Conservation (phyloP, 1,140 invertebrate genomes). For the Drosophila tropicalis region DNA sequence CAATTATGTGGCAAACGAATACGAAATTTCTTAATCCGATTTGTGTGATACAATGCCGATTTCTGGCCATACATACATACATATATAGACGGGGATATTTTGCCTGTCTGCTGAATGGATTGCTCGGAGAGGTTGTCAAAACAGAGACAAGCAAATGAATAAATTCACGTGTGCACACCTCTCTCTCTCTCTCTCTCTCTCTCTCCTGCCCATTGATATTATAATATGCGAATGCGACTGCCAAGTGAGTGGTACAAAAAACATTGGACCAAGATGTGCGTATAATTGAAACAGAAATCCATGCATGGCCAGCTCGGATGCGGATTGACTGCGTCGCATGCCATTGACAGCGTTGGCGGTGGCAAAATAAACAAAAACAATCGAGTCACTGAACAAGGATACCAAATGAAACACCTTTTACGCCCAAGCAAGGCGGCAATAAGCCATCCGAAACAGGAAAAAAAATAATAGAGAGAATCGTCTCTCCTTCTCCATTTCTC, state of each 20-base stretch:
- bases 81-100: conserved; percentile 2
- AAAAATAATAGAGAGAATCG: neutral
- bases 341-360: conserved; percentile 46
- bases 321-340: conserved; percentile 58
- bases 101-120: conserved; percentile 31
- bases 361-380: conserved; percentile 39
- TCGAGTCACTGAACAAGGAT: conserved; percentile 41
- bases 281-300: conserved; percentile 80
- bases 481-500: no score
- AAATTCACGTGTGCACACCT: conserved; percentile 74
- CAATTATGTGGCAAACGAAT: conserved; percentile 80
- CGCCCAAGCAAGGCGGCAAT: conserved; percentile 45
- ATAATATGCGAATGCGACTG: conserved; percentile 60
- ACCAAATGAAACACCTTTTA: conserved; percentile 42
- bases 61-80: neutral
- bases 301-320: conserved; percentile 57
- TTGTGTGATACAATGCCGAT: conserved; percentile 70
- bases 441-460: neutral
- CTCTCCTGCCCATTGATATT: conserved; percentile 64
- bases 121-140: conserved; percentile 63
- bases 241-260: conserved; percentile 17
- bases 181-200: conserved; percentile 31
- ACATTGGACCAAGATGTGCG: conserved; percentile 55
- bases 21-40: conserved; percentile 83
- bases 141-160: conserved; percentile 76